Evolutionary conservation across 2,888 invertebrate species (phyloP).

Genomic region (Blastobasis adustella): DNA sequence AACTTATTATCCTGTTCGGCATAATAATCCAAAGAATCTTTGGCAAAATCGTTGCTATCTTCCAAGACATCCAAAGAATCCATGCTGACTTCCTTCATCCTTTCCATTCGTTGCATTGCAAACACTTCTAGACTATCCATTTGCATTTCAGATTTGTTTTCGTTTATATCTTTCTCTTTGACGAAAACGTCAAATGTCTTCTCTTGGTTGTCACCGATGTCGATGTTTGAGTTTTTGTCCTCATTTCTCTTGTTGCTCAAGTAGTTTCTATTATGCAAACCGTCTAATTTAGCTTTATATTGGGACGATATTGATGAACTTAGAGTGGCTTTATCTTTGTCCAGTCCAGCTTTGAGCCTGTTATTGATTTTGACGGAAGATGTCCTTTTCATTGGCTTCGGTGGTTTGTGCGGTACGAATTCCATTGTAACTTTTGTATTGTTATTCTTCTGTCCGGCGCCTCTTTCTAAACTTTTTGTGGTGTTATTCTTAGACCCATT

Average conservation of each 20-base stretch:
- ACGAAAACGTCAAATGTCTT: slow-evolving; percentile 77
- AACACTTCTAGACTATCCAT: slow-evolving; percentile 77
- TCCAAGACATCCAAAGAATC: slow-evolving; percentile 69
- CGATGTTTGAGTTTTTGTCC: slow-evolving; percentile 56
- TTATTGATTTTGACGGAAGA: slow-evolving; percentile 77
- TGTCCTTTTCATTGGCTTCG: slow-evolving; percentile 80
- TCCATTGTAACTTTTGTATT: slow-evolving; percentile 68
- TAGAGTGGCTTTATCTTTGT: slow-evolving; percentile 54
- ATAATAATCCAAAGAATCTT: slow-evolving; percentile 68
- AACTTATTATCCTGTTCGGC: slow-evolving; percentile 58
- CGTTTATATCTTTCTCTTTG: slow-evolving; percentile 75
- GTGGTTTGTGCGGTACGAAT: slow-evolving; percentile 83
- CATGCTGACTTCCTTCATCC: slow-evolving; percentile 62
- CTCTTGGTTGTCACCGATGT: slow-evolving; percentile 54
- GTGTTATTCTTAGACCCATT: slow-evolving; percentile 54
- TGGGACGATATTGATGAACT: slow-evolving; percentile 67
- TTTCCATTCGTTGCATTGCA: slow-evolving; percentile 59
- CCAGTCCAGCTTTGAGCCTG: slow-evolving; percentile 59
- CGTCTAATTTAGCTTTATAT: slow-evolving; percentile 68
- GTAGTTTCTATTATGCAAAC: slow-evolving; percentile 63
- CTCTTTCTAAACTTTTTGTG: slow-evolving; percentile 67
- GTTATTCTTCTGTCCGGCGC: slow-evolving; percentile 56
- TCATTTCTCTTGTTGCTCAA: slow-evolving; percentile 45
- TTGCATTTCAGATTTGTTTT: slow-evolving; percentile 76
- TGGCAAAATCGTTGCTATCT: slow-evolving; percentile 54